A percentile compares a stretch with the other conserved stretches of the same genome.
These are phyloP conservation scores for Ridgeia piscesae DNA, from an alignment of 1,140 invertebrate species.

Conservation along the genomic window DNA sequence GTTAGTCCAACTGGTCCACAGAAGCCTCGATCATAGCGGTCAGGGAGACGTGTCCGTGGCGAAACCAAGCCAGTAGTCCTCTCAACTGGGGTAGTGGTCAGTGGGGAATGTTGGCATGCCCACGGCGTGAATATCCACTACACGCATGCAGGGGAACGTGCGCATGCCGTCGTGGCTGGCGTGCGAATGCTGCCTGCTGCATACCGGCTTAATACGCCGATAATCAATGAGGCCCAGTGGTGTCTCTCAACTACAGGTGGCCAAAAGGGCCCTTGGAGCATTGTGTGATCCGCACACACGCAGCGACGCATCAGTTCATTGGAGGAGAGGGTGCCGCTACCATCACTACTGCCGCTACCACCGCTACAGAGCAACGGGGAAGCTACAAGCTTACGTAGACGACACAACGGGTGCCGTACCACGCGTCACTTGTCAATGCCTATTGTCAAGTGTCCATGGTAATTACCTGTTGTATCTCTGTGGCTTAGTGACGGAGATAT, in stretches of 20 bases:
- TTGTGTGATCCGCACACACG: background rate
- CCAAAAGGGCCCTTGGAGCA: background rate
- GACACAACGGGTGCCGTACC: too few relatives aligned
- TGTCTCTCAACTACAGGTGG: background rate
- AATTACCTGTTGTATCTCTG: too few relatives aligned
- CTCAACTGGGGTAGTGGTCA: background rate
- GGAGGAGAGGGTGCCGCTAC: too few relatives aligned
- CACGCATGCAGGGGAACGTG: background rate
- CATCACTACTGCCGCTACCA: too few relatives aligned
- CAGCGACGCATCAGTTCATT: background rate
- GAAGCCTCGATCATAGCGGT: constrained; percentile 11
- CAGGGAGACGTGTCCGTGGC: background rate
- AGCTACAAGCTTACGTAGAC: background rate
- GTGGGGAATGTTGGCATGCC: background rate
- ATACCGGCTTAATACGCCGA: background rate
- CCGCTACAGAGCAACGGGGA: background rate
- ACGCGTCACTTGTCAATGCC: too few relatives aligned
- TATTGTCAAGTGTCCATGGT: too few relatives aligned
- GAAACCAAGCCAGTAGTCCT: background rate
- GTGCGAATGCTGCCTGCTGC: background rate
- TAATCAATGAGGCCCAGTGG: background rate
- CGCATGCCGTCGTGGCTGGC: background rate
- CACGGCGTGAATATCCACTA: background rate
- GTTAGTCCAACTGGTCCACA: background rate
- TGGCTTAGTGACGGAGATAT: too few relatives aligned